These are phyloP conservation scores for Pseudomyrmex cubaensis DNA, from an alignment of 1,140 invertebrate species.

Conservation along the genomic window DNA sequence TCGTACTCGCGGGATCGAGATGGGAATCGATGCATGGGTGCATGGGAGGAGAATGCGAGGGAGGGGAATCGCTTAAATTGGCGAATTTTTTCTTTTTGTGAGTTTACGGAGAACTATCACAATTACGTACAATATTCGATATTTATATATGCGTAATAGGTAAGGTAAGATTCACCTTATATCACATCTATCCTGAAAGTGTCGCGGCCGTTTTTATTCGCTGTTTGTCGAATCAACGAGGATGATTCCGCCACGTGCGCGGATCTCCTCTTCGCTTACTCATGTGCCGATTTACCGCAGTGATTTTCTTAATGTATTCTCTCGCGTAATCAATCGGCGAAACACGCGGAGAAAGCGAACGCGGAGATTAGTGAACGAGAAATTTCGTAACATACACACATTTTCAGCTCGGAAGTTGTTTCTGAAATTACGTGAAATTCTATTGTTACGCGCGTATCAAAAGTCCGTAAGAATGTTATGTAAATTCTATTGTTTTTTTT, in stretches of 20 bases:
- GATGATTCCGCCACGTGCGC: background rate
- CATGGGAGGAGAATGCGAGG: slow-evolving; percentile 8
- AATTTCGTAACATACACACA: background rate
- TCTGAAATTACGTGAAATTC: background rate
- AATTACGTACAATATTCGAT: slow-evolving; percentile 76
- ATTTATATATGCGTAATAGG: slow-evolving; percentile 71
- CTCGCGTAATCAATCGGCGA: background rate
- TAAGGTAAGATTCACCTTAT: slow-evolving; percentile 77
- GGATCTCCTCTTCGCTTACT: background rate
- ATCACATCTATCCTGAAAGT: slow-evolving; percentile 79
- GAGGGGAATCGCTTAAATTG: slow-evolving; percentile 53
- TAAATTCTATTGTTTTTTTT: too few relatives aligned
- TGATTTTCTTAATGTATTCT: background rate
- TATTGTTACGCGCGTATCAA: background rate
- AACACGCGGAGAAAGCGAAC: slow-evolving; percentile 9
- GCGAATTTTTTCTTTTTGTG: slow-evolving; percentile 46
- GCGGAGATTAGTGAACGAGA: background rate
- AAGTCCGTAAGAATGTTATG: background rate
- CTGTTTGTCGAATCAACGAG: slow-evolving; percentile 27
- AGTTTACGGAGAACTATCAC: slow-evolving; percentile 74
- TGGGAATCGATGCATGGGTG: too few relatives aligned
- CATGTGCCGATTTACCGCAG: background rate
- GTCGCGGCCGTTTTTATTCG: slow-evolving; percentile 56
- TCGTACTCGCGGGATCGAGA: slow-evolving; percentile 68
- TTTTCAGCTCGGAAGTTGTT: background rate